Conservation (phyloP, 1,140 invertebrate genomes). For the Contarinia nasturtii region DNA sequence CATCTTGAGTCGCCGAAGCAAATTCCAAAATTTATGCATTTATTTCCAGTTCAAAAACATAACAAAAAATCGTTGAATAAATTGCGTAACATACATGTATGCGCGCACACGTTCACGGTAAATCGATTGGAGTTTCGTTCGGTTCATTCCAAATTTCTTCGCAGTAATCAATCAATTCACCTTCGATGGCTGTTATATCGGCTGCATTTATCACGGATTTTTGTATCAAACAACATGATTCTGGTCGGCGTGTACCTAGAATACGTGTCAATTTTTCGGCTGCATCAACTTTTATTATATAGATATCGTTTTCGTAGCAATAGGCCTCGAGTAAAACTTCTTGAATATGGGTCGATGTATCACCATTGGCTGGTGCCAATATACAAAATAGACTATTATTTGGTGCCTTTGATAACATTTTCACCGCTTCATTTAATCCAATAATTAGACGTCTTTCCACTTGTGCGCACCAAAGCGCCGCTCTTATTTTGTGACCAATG, state of each 20-base stretch:
- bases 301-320: conserved; percentile 47
- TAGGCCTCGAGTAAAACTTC: conserved; percentile 44
- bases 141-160: conserved; percentile 31
- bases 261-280: conserved; percentile 30
- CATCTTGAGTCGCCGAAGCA: no score
- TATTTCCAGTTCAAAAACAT: no score
- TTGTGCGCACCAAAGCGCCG: conserved; percentile 33
- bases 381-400: conserved; percentile 40
- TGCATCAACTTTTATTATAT: conserved; percentile 40
- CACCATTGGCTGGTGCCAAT: conserved; percentile 34
- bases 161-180: conserved; percentile 31
- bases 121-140: conserved; percentile 29
- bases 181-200: conserved; percentile 25
- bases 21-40: no score
- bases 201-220: conserved; percentile 25
- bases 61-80: neutral
- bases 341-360: conserved; percentile 46
- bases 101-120: conserved; percentile 36
- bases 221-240: conserved; percentile 32
- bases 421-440: conserved; percentile 36
- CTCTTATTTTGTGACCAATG: conserved; percentile 33
- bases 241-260: conserved; percentile 22
- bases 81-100: neutral
- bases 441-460: conserved; percentile 36
- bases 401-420: conserved; percentile 33